Percentiles rank a stretch among this genome's conserved stretches.
Conservation (phyloP, 2,888 invertebrate genomes). For the Pachymerium ferrugineum region DNA sequence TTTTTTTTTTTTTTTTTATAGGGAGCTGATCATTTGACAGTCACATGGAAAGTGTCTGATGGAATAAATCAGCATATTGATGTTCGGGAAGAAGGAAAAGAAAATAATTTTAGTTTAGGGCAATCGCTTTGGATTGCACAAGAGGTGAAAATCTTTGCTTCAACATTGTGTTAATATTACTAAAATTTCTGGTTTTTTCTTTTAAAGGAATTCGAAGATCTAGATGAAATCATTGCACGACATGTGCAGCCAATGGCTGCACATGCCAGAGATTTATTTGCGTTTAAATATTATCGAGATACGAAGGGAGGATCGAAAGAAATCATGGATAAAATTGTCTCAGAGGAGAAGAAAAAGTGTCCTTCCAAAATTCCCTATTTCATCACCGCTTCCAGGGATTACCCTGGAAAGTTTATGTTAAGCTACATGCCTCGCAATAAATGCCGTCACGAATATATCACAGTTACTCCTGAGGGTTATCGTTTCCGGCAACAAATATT, state of each 20-base stretch:
- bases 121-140: conserved; percentile 69
- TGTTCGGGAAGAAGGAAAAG: conserved; percentile 90
- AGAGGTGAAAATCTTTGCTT: background rate
- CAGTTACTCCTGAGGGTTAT: conserved; percentile 87
- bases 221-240: conserved; percentile 97
- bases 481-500: conserved; percentile 84
- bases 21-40: conserved; percentile 90
- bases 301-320: conserved; percentile 73
- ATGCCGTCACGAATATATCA: conserved; percentile 84
- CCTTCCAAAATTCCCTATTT: conserved; percentile 84
- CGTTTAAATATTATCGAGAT: conserved; percentile 83
- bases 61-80: conserved; percentile 95
- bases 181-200: background rate
- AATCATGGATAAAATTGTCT: conserved; percentile 77
- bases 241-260: conserved; percentile 95
- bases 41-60: conserved; percentile 97
- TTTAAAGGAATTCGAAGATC: conserved; percentile 84
- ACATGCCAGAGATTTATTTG: conserved; percentile 80
- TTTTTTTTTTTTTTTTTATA: conserved; percentile 40
- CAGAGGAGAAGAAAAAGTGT: conserved; percentile 83
- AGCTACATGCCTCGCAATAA: conserved; percentile 84
- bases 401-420: conserved; percentile 86
- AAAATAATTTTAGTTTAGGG: conserved; percentile 91
- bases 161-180: background rate
- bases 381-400: conserved; percentile 70